Evolutionary conservation across 2,113 vertebrate genomes (phyloP), one percentile per base, ranked within the genome.

Genomic region (Myotis brandtii): DNA sequence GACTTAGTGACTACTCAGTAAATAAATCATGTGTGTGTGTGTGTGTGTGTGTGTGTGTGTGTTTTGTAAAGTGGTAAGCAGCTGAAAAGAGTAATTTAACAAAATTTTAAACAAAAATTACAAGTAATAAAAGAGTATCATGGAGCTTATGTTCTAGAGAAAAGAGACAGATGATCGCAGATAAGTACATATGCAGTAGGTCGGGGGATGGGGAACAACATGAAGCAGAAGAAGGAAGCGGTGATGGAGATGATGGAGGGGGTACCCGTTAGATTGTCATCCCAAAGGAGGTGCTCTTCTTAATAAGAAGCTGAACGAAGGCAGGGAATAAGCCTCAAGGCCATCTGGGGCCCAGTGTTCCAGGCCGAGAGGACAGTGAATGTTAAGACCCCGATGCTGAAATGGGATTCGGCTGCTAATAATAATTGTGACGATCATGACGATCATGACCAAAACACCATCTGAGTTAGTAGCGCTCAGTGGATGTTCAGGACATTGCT

Each of bases 281-380:
- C 43, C 11, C 3, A 1, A 17, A 52, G 64, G 50, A 91, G 37
- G 23, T 16, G 37, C 43, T 16, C 4, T 67, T 75, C 79, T 73
- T 9, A 13, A 9, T 75, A 11, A 40, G 20, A 64, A 46, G 32
- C 40, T 17, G 10, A 23, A 7, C 17, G 5, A 16, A 40, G 11
- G 32, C 32, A 48, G 1, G n/a, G 37, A 69, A 27, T 48, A 10
- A 0, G 0, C n/a, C 62, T 7, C 54, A 1, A n/a, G 43, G 40
- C 66, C 37, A 27, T n/a, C 37, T 40, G 52, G 9, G 8, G 7
- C 30, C 75, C 11, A 34, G 20, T 23, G 5, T 69, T 73, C 54
- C 46, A 64, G 14, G 27, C 11, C 76, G 43, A 91, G 27, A 67
- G 52, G 32, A 4, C 32, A 23, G 32, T 32, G 67, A 69, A 32